Evolutionary conservation across 2,888 invertebrate species (phyloP).

Genomic region (Brachynemurus nebulosus): DNA sequence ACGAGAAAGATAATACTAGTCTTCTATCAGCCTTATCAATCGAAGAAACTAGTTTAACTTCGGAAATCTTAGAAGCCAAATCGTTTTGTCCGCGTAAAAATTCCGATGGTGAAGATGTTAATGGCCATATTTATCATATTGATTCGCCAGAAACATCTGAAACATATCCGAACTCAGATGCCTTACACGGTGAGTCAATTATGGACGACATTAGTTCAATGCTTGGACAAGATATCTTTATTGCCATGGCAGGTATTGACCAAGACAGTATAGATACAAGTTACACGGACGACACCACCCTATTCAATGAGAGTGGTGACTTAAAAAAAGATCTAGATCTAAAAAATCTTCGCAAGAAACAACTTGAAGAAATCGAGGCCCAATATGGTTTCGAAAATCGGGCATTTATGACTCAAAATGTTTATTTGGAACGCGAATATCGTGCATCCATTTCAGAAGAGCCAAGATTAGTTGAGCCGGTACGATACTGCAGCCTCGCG

Average conservation of each 20-base stretch:
- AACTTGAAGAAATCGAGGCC: slow-evolving; percentile 40
- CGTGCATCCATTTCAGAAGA: slow-evolving; percentile 37
- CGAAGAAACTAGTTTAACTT: slow-evolving; percentile 56
- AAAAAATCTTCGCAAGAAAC: slow-evolving; percentile 41
- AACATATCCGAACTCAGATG: slow-evolving; percentile 53
- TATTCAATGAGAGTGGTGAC: slow-evolving; percentile 40
- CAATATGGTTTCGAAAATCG: slow-evolving; percentile 61
- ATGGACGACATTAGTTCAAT: slow-evolving; percentile 68
- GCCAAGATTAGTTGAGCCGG: slow-evolving; percentile 36
- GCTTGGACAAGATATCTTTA: slow-evolving; percentile 50
- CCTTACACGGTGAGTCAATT: slow-evolving; percentile 61
- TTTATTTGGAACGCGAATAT: slow-evolving; percentile 33
- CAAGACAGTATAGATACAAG: slow-evolving; percentile 42
- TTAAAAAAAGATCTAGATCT: slow-evolving; percentile 24
- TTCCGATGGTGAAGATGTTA: slow-evolving; percentile 32
- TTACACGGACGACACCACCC: slow-evolving; percentile 55
- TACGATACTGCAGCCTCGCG: slow-evolving; percentile 64
- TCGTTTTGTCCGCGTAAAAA: slow-evolving; percentile 32
- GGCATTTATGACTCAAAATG: slow-evolving; percentile 42
- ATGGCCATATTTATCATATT: slow-evolving; percentile 57
- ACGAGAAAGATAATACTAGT: slow-evolving; percentile 43
- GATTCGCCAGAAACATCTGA: slow-evolving; percentile 74
- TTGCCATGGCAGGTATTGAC: slow-evolving; percentile 50
- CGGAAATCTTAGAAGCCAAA: slow-evolving; percentile 45
- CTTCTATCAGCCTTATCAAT: slow-evolving; percentile 48